Evolutionary conservation across 1,140 invertebrate species (phyloP).

Genomic region (Anastrepha ludens): DNA sequence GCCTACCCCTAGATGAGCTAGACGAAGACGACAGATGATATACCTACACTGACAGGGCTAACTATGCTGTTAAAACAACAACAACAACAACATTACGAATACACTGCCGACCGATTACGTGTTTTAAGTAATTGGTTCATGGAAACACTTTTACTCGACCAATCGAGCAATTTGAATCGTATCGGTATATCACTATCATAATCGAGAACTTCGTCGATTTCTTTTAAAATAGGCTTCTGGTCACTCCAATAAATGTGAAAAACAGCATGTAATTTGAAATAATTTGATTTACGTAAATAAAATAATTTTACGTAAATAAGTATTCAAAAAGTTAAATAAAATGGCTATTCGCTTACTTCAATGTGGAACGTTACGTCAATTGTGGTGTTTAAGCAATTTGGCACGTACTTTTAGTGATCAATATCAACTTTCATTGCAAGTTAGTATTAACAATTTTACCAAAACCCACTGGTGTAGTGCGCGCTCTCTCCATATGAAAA

Average conservation of each 20-base stretch:
- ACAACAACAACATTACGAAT: no score
- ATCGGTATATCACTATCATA: no score
- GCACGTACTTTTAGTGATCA: background rate
- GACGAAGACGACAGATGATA: no score
- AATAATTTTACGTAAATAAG: background rate
- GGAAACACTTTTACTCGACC: no score
- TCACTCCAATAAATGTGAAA: background rate
- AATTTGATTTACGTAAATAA: background rate
- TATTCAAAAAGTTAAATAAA: background rate
- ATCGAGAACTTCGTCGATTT: no score
- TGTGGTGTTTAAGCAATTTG: background rate
- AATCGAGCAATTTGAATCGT: no score
- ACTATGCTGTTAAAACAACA: no score
- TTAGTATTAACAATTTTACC: background rate
- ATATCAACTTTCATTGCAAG: background rate
- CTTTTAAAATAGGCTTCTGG: background rate
- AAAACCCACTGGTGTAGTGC: background rate
- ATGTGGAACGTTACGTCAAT: background rate
- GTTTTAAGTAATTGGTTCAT: no score
- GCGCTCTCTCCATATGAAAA: conserved; percentile 61
- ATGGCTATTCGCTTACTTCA: conserved; percentile 13
- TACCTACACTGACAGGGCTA: no score
- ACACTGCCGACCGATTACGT: no score
- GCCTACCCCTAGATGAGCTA: no score
- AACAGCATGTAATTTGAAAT: conserved; percentile 9